Evolutionary conservation across 1,140 invertebrate genomes (phyloP).

Genomic region (Monochamus saltuarius): DNA sequence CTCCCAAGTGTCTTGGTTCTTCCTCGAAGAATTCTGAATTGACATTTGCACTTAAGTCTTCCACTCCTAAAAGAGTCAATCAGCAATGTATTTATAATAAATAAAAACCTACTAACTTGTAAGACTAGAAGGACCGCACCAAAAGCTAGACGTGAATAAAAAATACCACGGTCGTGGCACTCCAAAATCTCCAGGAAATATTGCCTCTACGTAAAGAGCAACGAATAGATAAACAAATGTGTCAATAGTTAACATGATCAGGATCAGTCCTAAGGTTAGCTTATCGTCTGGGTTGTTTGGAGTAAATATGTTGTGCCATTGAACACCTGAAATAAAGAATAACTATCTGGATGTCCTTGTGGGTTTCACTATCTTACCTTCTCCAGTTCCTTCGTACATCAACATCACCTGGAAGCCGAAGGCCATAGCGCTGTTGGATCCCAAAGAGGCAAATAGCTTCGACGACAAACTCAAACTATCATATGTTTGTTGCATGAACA

Average conservation of each 20-base stretch:
- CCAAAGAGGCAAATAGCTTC: conserved; percentile 63
- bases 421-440: conserved; percentile 75
- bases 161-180: conserved; percentile 75
- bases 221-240: conserved; percentile 65
- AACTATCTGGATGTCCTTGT: too few relatives aligned
- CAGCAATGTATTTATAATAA: background rate
- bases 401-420: conserved; percentile 70
- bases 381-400: conserved; percentile 65
- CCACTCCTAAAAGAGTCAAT: conserved; percentile 16
- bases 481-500: conserved; percentile 67
- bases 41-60: conserved; percentile 19
- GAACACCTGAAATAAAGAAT: conserved; percentile 58
- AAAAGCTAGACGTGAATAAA: conserved; percentile 58
- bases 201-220: conserved; percentile 72
- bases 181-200: conserved; percentile 72
- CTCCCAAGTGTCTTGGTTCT: conserved; percentile 42
- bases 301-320: conserved; percentile 72
- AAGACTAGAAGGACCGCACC: conserved; percentile 27
- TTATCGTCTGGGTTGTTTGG: conserved; percentile 71
- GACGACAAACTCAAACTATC: conserved; percentile 53
- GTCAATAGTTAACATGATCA: conserved; percentile 67
- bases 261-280: conserved; percentile 65
- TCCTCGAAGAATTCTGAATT: conserved; percentile 36
- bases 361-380: conserved; percentile 39
- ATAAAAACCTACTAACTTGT: background rate